These are phyloP conservation scores for Heterotis niloticus DNA, from an alignment of 2,113 vertebrate genomes.

Conservation along the genomic window DNA sequence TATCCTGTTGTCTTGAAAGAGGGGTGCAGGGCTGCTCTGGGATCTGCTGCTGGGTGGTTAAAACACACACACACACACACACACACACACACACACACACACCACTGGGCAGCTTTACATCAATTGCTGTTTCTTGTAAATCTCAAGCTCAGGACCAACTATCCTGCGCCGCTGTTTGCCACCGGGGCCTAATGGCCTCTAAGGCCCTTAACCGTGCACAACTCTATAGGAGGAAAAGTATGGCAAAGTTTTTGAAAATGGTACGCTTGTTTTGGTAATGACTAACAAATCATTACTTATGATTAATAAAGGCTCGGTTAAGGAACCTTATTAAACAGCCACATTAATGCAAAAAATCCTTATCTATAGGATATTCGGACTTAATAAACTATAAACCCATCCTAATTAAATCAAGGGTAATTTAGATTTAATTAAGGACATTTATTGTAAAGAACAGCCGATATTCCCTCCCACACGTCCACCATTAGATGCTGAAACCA, in stretches of 20 bases:
- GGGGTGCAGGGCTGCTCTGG: no score
- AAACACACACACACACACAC: no score
- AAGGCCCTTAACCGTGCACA: no score
- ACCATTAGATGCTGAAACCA: background rate
- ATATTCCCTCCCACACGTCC: background rate
- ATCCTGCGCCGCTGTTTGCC: no score
- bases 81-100: no score
- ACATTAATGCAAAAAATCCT: constrained; percentile 13
- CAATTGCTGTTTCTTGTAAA: no score
- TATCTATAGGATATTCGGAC: constrained; percentile 14
- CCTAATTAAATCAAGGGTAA: constrained; percentile 17
- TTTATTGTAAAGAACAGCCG: constrained; percentile 15
- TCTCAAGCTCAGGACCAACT: no score
- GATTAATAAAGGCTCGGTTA: constrained; percentile 15
- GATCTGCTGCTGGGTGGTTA: no score
- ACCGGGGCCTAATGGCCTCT: no score
- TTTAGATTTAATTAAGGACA: constrained; percentile 23
- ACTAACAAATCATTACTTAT: constrained; percentile 17
- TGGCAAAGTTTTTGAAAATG: background rate
- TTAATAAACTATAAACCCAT: constrained; percentile 21
- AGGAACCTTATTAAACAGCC: constrained; percentile 8
- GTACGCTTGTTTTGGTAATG: background rate
- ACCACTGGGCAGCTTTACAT: no score
- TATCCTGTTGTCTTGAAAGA: no score
- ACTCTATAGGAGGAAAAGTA: background rate